Conservation (phyloP, 2,888 invertebrate genomes). For the Sepioteuthis lessoniana region DNA sequence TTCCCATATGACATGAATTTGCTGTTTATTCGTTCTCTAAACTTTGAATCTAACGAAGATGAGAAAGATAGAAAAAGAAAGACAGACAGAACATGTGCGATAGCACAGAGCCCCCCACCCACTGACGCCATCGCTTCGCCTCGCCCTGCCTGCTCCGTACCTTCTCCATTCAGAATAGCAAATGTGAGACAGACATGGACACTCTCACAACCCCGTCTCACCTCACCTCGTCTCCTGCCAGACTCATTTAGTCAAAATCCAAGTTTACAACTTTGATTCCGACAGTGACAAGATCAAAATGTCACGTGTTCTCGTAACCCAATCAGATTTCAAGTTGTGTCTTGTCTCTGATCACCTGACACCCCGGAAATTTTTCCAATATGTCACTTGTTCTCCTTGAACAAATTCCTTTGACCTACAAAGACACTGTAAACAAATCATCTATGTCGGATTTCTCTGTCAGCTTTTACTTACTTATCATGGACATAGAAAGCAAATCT, state of each 20-base stretch:
- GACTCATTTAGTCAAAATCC: too few species aligned
- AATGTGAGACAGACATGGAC: background rate
- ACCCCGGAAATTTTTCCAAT: background rate
- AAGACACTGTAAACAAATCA: background rate
- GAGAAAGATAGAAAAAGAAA: background rate
- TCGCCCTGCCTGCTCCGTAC: background rate
- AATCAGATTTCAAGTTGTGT: background rate
- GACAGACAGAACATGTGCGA: background rate
- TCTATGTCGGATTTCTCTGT: background rate
- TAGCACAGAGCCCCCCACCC: background rate
- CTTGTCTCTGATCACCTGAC: background rate
- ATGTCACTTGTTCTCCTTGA: background rate
- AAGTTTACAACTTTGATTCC: background rate
- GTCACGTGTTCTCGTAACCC: background rate
- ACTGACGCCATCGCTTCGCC: background rate
- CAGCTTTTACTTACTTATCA: background rate
- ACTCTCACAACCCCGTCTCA: background rate
- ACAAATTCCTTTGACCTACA: slow-evolving; percentile 8
- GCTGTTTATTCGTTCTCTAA: too few species aligned
- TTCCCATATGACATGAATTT: too few species aligned
- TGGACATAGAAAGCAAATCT: background rate
- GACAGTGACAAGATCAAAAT: background rate
- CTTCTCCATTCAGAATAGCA: background rate
- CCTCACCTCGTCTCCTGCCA: background rate
- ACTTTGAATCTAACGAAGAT: too few species aligned